A percentile compares a stretch with the other conserved stretches of the same genome.
Conservation (phyloP, 2,797 vertebrate genomes). For the Brachymystax lenok region DNA sequence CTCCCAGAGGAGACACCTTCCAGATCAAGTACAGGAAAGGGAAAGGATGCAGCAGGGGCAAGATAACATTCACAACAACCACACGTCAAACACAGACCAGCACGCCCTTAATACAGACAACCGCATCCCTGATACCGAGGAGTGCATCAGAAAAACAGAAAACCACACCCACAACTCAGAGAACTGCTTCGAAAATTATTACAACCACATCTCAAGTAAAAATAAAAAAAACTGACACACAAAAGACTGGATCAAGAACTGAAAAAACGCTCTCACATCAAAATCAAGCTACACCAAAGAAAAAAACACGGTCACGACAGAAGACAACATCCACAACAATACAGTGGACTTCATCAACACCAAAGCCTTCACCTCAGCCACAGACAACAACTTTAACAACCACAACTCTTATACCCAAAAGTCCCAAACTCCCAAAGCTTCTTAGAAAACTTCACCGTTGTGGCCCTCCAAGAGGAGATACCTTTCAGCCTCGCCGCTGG, state of each 20-base stretch:
- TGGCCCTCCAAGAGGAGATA: slow-evolving; percentile 28
- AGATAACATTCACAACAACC: slow-evolving; percentile 13
- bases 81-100: slow-evolving; percentile 7
- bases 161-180: neutral
- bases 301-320: neutral
- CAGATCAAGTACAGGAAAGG: slow-evolving; percentile 30
- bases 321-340: slow-evolving; percentile 27
- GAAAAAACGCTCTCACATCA: neutral
- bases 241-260: slow-evolving; percentile 37
- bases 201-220: slow-evolving; percentile 3
- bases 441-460: slow-evolving; percentile 35
- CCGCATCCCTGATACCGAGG: neutral
- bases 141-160: neutral
- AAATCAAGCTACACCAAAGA: neutral
- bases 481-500: slow-evolving; percentile 12
- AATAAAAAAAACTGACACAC: slow-evolving; percentile 30
- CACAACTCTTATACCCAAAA: slow-evolving; percentile 11
- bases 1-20: slow-evolving; percentile 51
- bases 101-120: neutral
- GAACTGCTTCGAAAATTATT: slow-evolving; percentile 19
- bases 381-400: neutral
- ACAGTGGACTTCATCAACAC: slow-evolving; percentile 10
- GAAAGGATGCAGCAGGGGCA: slow-evolving; percentile 43
- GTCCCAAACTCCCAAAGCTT: neutral
- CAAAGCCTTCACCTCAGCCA: neutral